phyloP scores from a whole-genome alignment of 2,797 vertebrate species.

The Neopelma chrysocephalum region DNA sequence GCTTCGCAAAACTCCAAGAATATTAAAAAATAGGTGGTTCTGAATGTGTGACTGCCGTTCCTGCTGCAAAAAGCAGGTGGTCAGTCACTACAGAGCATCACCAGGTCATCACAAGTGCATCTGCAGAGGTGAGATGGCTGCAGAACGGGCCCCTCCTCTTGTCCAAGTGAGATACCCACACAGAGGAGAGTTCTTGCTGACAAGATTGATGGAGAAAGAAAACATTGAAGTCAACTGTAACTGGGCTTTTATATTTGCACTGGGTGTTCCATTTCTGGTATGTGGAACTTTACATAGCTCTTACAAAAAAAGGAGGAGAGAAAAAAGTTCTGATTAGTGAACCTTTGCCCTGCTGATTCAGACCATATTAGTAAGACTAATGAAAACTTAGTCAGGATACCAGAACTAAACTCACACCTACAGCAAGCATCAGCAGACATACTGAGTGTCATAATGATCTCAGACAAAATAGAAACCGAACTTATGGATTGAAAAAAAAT shows the following conservation, averaged over 20 bases:
- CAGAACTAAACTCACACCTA: not conserved
- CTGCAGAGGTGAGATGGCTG: not conserved
- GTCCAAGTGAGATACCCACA: not conserved
- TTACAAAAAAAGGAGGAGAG: not conserved
- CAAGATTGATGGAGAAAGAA: not conserved
- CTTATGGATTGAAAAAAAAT: not conserved
- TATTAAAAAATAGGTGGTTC: not conserved
- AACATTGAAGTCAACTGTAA: not conserved
- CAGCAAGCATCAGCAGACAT: not conserved
- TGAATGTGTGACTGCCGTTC: not conserved
- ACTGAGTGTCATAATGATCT: not conserved
- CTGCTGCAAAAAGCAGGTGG: not conserved
- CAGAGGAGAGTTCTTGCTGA: not conserved
- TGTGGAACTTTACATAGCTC: not conserved
- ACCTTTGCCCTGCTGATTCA: not conserved
- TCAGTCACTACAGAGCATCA: not conserved
- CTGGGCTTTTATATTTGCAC: not conserved
- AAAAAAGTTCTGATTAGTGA: not conserved
- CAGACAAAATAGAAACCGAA: not conserved
- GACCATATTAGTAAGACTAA: not conserved
- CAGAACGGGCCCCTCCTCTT: not conserved
- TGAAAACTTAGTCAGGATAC: not conserved
- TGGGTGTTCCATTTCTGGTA: slow-evolving; percentile 17
- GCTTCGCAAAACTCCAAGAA: not conserved
- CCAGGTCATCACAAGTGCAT: not conserved